Evolutionary conservation across 1,140 invertebrate genomes (phyloP).

Genomic region (Trissolcus basalis): DNA sequence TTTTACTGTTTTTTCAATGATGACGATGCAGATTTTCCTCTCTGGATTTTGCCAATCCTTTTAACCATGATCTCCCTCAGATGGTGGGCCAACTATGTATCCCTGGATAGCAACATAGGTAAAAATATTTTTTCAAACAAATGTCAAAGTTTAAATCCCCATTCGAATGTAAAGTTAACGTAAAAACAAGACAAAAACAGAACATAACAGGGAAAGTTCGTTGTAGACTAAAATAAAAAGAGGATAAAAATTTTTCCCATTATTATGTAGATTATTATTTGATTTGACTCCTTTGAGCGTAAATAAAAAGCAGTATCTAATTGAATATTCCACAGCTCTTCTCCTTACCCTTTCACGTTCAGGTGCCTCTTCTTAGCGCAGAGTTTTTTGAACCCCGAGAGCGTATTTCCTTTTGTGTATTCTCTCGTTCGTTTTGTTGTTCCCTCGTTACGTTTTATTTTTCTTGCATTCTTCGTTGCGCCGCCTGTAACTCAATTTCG

Average conservation of each 20-base stretch:
- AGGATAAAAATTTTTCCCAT: conserved; percentile 4
- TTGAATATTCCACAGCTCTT: conserved; percentile 39
- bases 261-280: conserved; percentile 26
- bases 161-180: conserved; percentile 1
- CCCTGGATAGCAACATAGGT: conserved; percentile 77
- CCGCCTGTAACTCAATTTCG: conserved; percentile 47
- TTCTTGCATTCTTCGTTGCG: conserved; percentile 40
- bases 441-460: conserved; percentile 31
- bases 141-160: too few species aligned
- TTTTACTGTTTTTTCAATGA: conserved; percentile 41
- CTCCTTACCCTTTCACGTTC: conserved; percentile 36
- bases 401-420: conserved; percentile 45
- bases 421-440: conserved; percentile 22
- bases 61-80: conserved; percentile 84
- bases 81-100: conserved; percentile 91
- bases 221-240: not conserved
- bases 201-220: not conserved
- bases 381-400: conserved; percentile 47
- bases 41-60: conserved; percentile 81
- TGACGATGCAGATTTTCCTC: conserved; percentile 57
- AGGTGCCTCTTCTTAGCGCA: conserved; percentile 37
- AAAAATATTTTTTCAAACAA: conserved; percentile 17
- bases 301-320: conserved; percentile 42
- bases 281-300: conserved; percentile 17
- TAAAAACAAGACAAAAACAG: not conserved